Percentiles rank a stretch among this genome's conserved stretches.
These are phyloP conservation scores for Lonchura striata DNA, from an alignment of 2,113 vertebrate genomes.

Conservation along the genomic window DNA sequence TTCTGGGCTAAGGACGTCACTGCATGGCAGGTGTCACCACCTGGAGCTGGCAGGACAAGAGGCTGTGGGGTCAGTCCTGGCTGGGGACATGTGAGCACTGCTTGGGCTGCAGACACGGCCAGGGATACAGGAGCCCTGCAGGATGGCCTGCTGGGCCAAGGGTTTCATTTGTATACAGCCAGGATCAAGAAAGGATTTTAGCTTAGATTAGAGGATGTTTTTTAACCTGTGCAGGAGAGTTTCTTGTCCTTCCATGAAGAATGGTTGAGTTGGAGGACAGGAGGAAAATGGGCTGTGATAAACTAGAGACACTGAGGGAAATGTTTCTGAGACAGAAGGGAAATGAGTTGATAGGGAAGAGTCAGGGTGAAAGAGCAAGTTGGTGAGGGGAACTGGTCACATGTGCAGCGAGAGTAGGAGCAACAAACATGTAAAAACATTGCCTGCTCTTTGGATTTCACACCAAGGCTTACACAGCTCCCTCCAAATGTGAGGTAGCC, in stretches of 20 bases:
- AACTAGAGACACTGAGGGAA: not conserved
- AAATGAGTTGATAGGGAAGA: not conserved
- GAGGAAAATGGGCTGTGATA: not conserved
- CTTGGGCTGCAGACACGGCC: not conserved
- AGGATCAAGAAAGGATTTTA: not conserved
- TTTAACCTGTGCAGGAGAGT: not conserved
- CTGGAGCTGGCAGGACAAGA: not conserved
- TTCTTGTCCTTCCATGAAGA: not conserved
- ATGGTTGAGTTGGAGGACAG: not conserved
- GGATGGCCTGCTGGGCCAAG: not conserved
- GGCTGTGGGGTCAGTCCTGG: not conserved
- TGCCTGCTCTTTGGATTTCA: not conserved
- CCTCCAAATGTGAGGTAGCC: not conserved
- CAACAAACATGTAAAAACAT: accelerated
- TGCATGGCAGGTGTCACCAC: not conserved
- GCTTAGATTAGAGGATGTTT: not conserved
- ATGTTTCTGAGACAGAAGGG: not conserved
- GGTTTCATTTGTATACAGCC: not conserved
- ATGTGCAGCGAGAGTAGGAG: not conserved
- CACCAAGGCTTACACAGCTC: not conserved
- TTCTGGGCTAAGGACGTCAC: not conserved
- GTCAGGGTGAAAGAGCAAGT: not conserved
- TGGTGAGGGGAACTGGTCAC: not conserved
- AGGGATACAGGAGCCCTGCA: not conserved
- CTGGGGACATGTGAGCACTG: not conserved